These are phyloP conservation scores for Mamestra brassicae DNA, from an alignment of 2,888 invertebrate genomes.

Conservation along the genomic window DNA sequence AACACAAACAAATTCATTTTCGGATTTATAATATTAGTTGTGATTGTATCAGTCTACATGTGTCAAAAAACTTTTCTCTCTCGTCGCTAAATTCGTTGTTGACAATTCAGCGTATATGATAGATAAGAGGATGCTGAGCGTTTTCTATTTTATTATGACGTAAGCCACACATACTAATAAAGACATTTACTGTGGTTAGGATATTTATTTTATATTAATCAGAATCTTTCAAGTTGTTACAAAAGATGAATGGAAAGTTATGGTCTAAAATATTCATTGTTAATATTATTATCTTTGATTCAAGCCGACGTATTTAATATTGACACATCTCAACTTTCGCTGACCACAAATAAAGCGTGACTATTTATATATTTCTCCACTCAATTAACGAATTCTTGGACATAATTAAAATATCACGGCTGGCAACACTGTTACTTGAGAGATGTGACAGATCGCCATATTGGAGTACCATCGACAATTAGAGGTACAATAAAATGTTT, in stretches of 20 bases:
- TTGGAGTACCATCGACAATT: slow-evolving; percentile 74
- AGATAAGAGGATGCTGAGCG: background rate
- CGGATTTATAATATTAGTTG: too few species aligned
- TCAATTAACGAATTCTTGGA: slow-evolving; percentile 62
- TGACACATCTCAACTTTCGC: slow-evolving; percentile 51
- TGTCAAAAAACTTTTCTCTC: too few species aligned
- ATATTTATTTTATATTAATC: slow-evolving; percentile 12
- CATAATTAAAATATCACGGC: slow-evolving; percentile 68
- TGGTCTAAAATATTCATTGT: slow-evolving; percentile 16
- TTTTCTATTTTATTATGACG: background rate
- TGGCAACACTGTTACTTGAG: slow-evolving; percentile 59
- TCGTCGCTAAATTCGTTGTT: too few species aligned
- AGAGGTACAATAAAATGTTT: slow-evolving; percentile 74
- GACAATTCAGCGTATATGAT: too few species aligned
- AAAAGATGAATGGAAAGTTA: slow-evolving; percentile 35
- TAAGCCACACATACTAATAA: slow-evolving; percentile 3
- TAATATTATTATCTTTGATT: slow-evolving; percentile 16
- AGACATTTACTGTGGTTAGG: background rate
- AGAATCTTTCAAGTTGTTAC: slow-evolving; percentile 6
- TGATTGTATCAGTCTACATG: too few species aligned
- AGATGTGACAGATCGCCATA: slow-evolving; percentile 69
- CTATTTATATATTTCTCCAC: slow-evolving; percentile 52
- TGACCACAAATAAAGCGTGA: slow-evolving; percentile 36
- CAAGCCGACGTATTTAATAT: slow-evolving; percentile 22
- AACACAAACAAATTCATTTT: too few species aligned